Evolutionary conservation across 1,140 invertebrate genomes (phyloP).

Genomic region (Panulirus ornatus): DNA sequence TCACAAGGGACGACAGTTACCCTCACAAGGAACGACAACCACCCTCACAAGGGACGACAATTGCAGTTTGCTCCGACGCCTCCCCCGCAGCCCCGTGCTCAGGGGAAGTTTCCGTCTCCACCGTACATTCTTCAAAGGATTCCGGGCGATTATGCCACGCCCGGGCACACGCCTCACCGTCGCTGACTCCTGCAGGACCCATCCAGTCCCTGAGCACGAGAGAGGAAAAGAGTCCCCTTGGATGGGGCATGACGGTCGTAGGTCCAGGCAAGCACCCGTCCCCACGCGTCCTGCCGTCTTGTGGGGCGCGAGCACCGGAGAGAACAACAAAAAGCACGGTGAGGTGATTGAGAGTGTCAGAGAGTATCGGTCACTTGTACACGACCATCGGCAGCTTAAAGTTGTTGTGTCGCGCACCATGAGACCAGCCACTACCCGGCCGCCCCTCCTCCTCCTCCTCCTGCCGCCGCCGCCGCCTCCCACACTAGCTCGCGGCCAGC

Average conservation of each 20-base stretch:
- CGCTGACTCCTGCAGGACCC: neutral
- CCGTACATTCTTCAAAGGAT: neutral
- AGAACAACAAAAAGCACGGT: neutral
- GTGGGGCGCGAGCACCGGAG: too few species aligned
- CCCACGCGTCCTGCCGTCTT: too few species aligned
- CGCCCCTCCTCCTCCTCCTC: neutral
- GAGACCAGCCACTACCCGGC: neutral
- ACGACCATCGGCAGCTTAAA: slow-evolving; percentile 46
- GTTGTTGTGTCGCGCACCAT: slow-evolving; percentile 18
- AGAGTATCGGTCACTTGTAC: slow-evolving; percentile 30
- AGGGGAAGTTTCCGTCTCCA: neutral
- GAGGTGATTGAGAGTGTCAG: slow-evolving; percentile 3
- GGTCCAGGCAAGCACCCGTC: too few species aligned
- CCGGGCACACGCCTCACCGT: neutral
- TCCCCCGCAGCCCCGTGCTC: neutral
- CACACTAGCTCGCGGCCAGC: neutral
- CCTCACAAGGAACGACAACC: neutral
- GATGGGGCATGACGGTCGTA: too few species aligned
- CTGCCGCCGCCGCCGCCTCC: neutral
- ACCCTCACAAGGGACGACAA: neutral
- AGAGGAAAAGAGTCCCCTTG: too few species aligned
- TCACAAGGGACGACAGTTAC: too few species aligned
- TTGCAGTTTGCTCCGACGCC: neutral
- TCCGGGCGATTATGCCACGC: neutral
- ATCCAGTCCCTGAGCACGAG: too few species aligned